phyloP scores from a whole-genome alignment of 2,797 vertebrate species.

The Sebastes hopkinsi region DNA sequence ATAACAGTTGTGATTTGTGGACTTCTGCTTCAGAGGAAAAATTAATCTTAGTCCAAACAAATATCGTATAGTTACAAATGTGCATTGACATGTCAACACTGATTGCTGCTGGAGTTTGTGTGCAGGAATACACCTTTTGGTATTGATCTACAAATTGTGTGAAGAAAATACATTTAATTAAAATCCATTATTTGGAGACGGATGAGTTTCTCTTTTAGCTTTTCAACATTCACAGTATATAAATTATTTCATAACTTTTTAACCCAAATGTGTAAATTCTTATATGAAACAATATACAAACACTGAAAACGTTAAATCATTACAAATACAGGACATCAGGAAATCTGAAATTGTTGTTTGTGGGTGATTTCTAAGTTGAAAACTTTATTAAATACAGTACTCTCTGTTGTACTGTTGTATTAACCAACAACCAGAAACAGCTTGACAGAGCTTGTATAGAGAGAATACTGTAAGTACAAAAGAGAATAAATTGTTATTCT shows the following conservation, averaged over 20 bases:
- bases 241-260: background rate
- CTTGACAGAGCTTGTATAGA: background rate
- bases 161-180: background rate
- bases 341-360: background rate
- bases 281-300: background rate
- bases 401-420: background rate
- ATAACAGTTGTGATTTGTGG: background rate
- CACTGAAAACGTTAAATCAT: background rate
- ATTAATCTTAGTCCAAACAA: background rate
- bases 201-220: background rate
- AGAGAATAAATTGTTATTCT: background rate
- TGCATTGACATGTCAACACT: background rate
- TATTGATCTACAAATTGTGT: background rate
- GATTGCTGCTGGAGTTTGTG: background rate
- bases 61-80: background rate
- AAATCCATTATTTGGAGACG: background rate
- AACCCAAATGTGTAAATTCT: background rate
- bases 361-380: background rate
- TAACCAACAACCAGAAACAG: background rate
- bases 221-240: background rate
- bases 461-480: background rate
- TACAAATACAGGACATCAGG: background rate
- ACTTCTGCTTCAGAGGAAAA: background rate
- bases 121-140: background rate
- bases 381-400: background rate